Base-by-base conservation (phyloP, 2,888 invertebrate species). In the Norana najaformis region DNA sequence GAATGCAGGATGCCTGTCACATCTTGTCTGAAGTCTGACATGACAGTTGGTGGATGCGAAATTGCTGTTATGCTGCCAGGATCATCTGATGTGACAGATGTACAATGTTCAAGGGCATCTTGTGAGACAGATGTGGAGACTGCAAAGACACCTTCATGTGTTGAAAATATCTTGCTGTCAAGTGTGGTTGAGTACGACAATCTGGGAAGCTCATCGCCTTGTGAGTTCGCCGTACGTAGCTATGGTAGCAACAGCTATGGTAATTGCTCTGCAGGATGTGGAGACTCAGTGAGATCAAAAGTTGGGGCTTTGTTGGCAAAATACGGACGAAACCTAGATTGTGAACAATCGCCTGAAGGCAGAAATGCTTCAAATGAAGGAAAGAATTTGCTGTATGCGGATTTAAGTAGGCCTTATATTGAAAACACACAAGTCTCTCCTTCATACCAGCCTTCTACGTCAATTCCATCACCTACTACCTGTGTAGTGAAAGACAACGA, bases 261-360 rank as follows among this genome's bases (percentile, higher is more conserved):
- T 13, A 69, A n/a, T n/a, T 30, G n/a, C 11, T 69, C 69, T 0
- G 69, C n/a, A 30, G 69, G n/a, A 69, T 0, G 13, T 69, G 30
- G n/a, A 35, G 89, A 90, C 23, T 89, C 89, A 14, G 89, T 90
- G 35, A 38, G 89, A 34, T 39, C 88, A 37, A 89, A 88, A 39
- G 90, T 91, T 38, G 89, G 90, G 30, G 90, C 90, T 23, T 89
- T 90, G 20, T 41, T 90, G 23, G 90, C 91, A 34, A 90, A 91
- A 83, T 90, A 91, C 53, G 90, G 89, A 20, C 89, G 90, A 39
- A 82, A 38, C 8, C 20, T 85, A 35, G 85, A 36, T 36, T 16
- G 6, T 18, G 85, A 85, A 35, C 34, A 85, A 36, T 85, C 36
- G 6, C 36, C 85, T 8, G 85, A 85, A 1, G 36, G 23, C 35